Evolutionary conservation across 1,140 invertebrate species (phyloP).

Genomic region (Zaprionus africanus): DNA sequence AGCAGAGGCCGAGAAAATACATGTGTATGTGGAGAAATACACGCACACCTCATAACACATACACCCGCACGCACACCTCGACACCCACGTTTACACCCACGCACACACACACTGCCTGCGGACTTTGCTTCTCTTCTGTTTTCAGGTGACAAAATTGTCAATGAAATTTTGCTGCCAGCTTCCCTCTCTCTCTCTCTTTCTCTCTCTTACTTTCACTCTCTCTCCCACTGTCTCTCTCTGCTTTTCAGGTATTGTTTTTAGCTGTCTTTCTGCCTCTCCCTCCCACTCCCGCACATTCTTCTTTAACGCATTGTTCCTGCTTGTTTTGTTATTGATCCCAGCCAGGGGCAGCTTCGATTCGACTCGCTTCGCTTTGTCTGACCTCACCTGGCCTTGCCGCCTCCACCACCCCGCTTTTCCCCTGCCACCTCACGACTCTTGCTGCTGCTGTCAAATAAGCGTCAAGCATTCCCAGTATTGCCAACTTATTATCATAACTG

Average conservation of each 20-base stretch:
- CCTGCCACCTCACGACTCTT: not conserved
- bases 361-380: conserved; percentile 11
- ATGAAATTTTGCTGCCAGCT: conserved; percentile 58
- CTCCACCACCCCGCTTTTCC: not conserved
- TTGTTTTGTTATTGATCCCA: conserved; percentile 67
- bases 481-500: conserved; percentile 64
- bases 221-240: not conserved
- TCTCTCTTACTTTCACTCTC: not conserved
- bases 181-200: not conserved
- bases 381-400: not conserved
- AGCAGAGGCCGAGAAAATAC: conserved; percentile 46
- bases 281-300: not conserved
- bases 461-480: conserved; percentile 39
- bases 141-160: conserved; percentile 58
- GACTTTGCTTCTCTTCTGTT: not conserved
- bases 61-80: conserved; percentile 9
- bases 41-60: conserved; percentile 8
- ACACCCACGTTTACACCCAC: conserved; percentile 9
- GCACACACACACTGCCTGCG: not conserved
- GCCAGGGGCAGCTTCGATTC: conserved; percentile 31
- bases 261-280: not conserved
- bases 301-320: conserved; percentile 40
- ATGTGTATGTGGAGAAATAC: conserved; percentile 22
- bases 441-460: conserved; percentile 59
- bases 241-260: conserved; percentile 52